Evolutionary conservation across 2,113 vertebrate species (phyloP).

Genomic region (Upupa epops): DNA sequence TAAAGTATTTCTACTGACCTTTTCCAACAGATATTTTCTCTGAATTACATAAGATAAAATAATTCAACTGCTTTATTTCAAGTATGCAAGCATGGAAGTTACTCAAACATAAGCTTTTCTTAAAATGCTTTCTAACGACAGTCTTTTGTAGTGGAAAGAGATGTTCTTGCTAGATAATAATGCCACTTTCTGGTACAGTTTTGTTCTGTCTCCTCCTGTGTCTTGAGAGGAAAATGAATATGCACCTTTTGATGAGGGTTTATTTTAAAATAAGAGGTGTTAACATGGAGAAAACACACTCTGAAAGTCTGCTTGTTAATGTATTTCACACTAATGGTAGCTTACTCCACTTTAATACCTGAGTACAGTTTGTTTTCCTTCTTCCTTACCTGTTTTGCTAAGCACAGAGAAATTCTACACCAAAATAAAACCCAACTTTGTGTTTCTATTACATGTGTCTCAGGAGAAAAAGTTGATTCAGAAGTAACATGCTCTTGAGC

Average conservation of each 20-base stretch:
- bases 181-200: background rate
- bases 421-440: background rate
- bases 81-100: background rate
- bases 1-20: conserved; percentile 9
- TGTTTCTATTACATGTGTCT: background rate
- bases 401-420: background rate
- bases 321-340: background rate
- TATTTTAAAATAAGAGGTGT: background rate
- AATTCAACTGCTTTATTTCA: background rate
- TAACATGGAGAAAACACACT: background rate
- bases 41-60: background rate
- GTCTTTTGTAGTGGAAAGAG: background rate
- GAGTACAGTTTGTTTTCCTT: background rate
- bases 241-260: background rate
- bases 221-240: background rate
- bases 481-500: background rate
- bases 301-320: background rate
- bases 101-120: background rate
- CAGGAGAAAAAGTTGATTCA: background rate
- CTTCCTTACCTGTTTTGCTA: background rate
- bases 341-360: background rate
- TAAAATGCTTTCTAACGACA: background rate
- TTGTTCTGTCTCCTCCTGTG: background rate
- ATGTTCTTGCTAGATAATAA: background rate
- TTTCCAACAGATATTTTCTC: background rate